A percentile compares a stretch with the other conserved stretches of the same genome.
Conservation (phyloP, 2,113 vertebrate species). For the Astur gentilis region DNA sequence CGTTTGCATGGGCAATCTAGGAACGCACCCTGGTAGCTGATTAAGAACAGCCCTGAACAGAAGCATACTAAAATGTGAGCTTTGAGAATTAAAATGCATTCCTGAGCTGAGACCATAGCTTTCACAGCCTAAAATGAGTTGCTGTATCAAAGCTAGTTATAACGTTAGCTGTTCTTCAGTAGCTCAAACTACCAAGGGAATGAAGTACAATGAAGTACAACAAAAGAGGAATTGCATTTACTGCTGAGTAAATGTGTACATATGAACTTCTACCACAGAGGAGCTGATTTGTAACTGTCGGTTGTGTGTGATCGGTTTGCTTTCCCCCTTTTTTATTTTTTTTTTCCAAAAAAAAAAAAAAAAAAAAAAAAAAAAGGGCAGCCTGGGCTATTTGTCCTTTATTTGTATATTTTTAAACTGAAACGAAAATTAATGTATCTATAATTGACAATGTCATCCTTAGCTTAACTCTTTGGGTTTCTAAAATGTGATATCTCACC, state of each 20-base stretch:
- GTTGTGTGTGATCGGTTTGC: neutral
- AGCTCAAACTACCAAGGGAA: neutral
- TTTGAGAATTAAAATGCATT: neutral
- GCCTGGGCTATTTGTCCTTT: neutral
- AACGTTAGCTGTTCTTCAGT: neutral
- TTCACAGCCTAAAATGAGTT: neutral
- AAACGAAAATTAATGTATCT: neutral
- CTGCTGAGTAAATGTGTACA: neutral
- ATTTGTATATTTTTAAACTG: neutral
- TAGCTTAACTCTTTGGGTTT: neutral
- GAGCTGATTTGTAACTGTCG: neutral
- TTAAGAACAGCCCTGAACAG: neutral
- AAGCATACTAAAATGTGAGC: rapidly evolving
- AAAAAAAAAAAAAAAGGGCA: too few species aligned
- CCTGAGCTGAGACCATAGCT: neutral
- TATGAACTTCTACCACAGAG: neutral
- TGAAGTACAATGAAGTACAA: neutral
- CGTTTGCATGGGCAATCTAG: neutral
- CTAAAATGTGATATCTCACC: neutral
- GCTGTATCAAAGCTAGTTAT: neutral
- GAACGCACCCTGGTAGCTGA: neutral
- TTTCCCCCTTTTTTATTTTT: neutral
- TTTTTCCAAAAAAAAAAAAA: neutral
- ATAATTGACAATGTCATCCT: neutral
- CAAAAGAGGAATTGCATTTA: neutral